Base-by-base conservation (phyloP, 1,140 invertebrate genomes). In the Cryptotermes secundus region DNA sequence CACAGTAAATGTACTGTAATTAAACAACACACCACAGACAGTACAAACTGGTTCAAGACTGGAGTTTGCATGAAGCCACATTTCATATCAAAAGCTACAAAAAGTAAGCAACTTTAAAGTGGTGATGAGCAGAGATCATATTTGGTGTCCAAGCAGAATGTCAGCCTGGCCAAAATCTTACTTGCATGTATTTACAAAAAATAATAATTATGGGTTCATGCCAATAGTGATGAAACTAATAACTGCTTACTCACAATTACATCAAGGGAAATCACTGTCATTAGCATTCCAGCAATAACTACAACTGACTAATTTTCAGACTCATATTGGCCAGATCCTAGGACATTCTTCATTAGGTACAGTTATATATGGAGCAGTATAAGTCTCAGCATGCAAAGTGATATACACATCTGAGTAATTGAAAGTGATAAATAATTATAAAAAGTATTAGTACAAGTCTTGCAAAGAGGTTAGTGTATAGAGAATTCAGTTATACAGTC, bases 271-370 rank as follows among this genome's bases (percentile, higher is more conserved):
- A 72, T 72, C 26, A 59, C 1, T n/a, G 12, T 49, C 19, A 22
- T 19, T 49, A 49, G 14, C 59, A 72, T 72, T 72, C 59, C 26
- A 72, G 31, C n/a, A 31, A 72, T 72, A 72, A 72, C 26, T n/a
- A 72, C n/a, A 26, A 72, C 14, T 72, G 19, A 72, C 59, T 72
- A 72, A n/a, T 7, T 72, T 31, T n/a, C 7, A 72, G 26, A 72
- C 59, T 72, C 59, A 72, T 72, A 72, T 16, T 72, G 59, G 59
- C 59, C 59, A 72, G 59, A 72, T 72, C 59, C 59, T 72, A 72
- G 31, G 59, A n/a, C 6, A 72, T 72, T 72, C 45, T 19, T 49
- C 59, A 72, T 72, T n/a, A 72, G 4, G 26, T 72, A 72, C 26
- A 72, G 59, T 72, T 72, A 72, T n/a, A 31, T 6, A 72, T 31